Base-by-base conservation (phyloP, 2,113 vertebrate species). In the Brachionichthys hirsutus region DNA sequence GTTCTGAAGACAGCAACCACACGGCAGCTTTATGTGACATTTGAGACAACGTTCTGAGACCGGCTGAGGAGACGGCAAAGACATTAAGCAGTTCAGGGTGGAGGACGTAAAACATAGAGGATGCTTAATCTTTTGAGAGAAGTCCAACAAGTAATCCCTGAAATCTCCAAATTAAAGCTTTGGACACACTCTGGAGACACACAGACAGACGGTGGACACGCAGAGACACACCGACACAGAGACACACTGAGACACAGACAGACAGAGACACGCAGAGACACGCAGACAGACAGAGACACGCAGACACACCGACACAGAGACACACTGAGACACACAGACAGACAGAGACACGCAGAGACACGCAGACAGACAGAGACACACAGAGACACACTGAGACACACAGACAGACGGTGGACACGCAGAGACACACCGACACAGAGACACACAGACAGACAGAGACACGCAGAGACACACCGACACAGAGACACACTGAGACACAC, bases 71-170 rank as follows among this genome's bases (percentile, higher is more conserved):
- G 78, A 83, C 53, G 82, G 87, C n/a, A n/a, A n/a, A n/a, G 77
- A 87, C 80, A 82, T 85, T 89, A 84, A 89, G 82, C 85, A 80
- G 87, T 84, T 85, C 79, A 85, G 75, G 67, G 76, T 61, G 72
- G 78, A 86, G 85, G 79, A 87, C 84, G 70, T 82, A 81, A 84
- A 89, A 89, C 80, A 87, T 78, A 88, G 80, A 89, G 85, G 79
- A 85, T 78, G 86, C 82, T 82, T 89, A 87, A 89, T 88, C 88
- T 89, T 88, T 89, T 89, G 85, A 88, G 87, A 87, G 85, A 85
- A 86, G 87, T 87, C 88, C 85, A 87, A 81, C 86, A 87, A 88
- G 84, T 88, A 88, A 88, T 89, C 87, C 85, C 84, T 86, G 77
- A 87, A 84, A 86, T 88, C 87, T 89, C 84, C 84, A 88, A 88